phyloP scores from a whole-genome alignment of 2,888 invertebrate species.

The Drosophila neotestacea region DNA sequence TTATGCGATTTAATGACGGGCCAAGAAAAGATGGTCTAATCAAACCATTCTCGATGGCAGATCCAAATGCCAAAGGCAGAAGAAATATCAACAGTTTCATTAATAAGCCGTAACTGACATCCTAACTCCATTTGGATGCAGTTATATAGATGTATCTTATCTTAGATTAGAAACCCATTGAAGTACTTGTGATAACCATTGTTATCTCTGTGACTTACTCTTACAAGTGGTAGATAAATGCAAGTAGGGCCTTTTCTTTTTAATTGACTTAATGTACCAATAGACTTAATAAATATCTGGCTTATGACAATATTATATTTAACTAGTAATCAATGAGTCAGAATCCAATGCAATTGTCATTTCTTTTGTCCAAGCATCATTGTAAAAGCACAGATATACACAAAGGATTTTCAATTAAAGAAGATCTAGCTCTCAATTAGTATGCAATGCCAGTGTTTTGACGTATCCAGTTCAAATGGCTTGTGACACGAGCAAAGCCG shows the following conservation, averaged over 20 bases:
- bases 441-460: conserved; percentile 33
- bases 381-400: not conserved
- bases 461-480: conserved; percentile 41
- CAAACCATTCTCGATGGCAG: conserved; percentile 16
- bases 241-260: too few species aligned
- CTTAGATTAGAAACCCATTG: too few species aligned
- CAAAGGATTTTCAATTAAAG: not conserved
- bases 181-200: too few species aligned
- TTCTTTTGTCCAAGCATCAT: conserved; percentile 3
- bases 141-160: conserved; percentile 12
- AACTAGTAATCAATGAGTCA: too few species aligned
- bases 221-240: too few species aligned
- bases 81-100: conserved; percentile 32
- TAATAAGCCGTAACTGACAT: conserved; percentile 4
- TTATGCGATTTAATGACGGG: conserved; percentile 46
- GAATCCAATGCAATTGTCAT: conserved; percentile 1
- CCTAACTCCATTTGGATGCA: not conserved
- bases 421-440: not conserved
- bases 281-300: too few species aligned
- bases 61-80: conserved; percentile 5
- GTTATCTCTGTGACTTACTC: too few species aligned
- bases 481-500: conserved; percentile 47
- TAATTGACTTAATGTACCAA: too few species aligned
- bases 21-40: too few species aligned
- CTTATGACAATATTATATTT: too few species aligned